These are phyloP conservation scores for Lagocephalus sceleratus DNA, from an alignment of 2,797 vertebrate species.

Conservation along the genomic window DNA sequence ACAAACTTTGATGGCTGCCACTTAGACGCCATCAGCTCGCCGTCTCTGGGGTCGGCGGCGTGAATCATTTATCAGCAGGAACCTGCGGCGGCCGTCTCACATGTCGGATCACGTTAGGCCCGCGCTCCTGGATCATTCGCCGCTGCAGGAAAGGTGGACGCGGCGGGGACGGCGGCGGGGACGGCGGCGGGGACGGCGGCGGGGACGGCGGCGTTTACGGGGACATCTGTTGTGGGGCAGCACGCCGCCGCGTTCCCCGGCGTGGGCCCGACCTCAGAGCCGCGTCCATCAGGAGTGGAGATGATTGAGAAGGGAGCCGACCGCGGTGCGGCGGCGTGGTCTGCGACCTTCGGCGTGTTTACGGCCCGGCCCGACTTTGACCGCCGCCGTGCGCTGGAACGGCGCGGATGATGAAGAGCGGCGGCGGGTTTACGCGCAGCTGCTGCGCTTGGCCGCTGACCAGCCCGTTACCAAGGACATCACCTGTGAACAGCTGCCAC, in stretches of 20 bases:
- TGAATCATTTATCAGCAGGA: constrained; percentile 79
- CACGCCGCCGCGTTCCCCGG: too few relatives aligned
- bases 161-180: too few relatives aligned
- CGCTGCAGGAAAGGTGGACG: constrained; percentile 24
- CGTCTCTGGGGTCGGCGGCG: constrained; percentile 65
- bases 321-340: too few relatives aligned
- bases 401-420: constrained; percentile 76
- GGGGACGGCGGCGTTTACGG: constrained; percentile 20
- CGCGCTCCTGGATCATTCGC: constrained; percentile 38
- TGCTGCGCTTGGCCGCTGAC: constrained; percentile 78
- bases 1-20: constrained; percentile 83
- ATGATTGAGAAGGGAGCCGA: too few relatives aligned
- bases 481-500: constrained; percentile 73
- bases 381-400: constrained; percentile 67
- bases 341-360: constrained; percentile 70
- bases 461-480: constrained; percentile 67
- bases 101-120: constrained; percentile 70
- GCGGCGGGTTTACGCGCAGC: constrained; percentile 76
- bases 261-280: too few relatives aligned
- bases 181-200: too few relatives aligned
- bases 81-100: constrained; percentile 60
- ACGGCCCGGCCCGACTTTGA: constrained; percentile 73
- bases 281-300: too few relatives aligned
- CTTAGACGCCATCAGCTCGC: constrained; percentile 87
- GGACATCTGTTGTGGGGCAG: too few relatives aligned